Evolutionary conservation across 2,113 vertebrate species (phyloP).

Genomic region (Brienomyrus longianalis): DNA sequence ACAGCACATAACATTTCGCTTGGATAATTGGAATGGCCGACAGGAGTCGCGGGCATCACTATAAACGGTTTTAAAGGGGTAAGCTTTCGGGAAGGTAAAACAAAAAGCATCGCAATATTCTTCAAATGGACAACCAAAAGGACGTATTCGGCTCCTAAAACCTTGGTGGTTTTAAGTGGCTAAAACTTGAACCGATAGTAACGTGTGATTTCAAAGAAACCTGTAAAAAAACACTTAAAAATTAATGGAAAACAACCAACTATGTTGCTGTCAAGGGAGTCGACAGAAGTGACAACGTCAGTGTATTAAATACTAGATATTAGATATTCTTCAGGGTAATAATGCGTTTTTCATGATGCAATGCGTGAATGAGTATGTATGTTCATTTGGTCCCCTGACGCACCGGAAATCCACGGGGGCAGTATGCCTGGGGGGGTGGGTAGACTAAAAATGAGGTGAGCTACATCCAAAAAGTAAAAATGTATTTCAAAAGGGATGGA

Average conservation of each 20-base stretch:
- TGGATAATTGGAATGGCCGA: constrained; percentile 29
- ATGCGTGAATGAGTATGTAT: constrained; percentile 23
- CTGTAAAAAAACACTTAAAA: constrained; percentile 11
- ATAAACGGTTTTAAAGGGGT: constrained; percentile 7
- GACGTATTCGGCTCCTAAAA: constrained; percentile 37
- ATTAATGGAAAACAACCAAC: neutral
- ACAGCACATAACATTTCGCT: constrained; percentile 68
- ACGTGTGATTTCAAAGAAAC: constrained; percentile 32
- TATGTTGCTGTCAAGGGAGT: constrained; percentile 6
- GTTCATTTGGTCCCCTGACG: constrained; percentile 22
- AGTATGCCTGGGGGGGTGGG: constrained; percentile 20
- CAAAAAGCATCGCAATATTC: constrained; percentile 15
- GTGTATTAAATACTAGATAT: constrained; percentile 15
- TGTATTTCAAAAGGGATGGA: constrained; percentile 53
- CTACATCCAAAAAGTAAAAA: constrained; percentile 46
- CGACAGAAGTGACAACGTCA: constrained; percentile 11
- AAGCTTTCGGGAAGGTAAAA: constrained; percentile 3
- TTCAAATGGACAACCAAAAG: constrained; percentile 19
- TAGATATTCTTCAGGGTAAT: constrained; percentile 16
- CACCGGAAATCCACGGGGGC: constrained; percentile 3
- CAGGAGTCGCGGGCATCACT: constrained; percentile 11
- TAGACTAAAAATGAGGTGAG: constrained; percentile 35
- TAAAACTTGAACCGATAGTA: constrained; percentile 32
- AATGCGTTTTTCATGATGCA: constrained; percentile 16
- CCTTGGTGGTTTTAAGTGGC: constrained; percentile 28